Percentiles rank a stretch among this genome's conserved stretches.
These are phyloP conservation scores for Planiliza haematocheilus DNA, from an alignment of 2,113 vertebrate genomes.

Conservation along the genomic window DNA sequence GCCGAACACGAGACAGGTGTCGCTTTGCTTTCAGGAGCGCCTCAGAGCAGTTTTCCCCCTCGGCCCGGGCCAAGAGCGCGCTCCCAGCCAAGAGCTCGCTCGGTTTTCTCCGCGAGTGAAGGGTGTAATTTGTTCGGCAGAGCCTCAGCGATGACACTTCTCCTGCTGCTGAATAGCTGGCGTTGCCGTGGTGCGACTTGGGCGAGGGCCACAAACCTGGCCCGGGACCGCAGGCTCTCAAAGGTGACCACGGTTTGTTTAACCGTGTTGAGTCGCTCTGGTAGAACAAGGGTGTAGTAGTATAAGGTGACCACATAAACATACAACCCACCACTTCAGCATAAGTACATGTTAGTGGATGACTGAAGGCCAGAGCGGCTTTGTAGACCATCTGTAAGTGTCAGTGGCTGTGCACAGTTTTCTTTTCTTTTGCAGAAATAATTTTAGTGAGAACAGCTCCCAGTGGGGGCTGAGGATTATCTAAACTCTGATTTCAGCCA, in stretches of 20 bases:
- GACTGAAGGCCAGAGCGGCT: conserved; percentile 4
- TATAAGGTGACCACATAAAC: conserved; percentile 34
- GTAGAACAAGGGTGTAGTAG: not conserved
- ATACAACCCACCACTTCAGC: conserved; percentile 29
- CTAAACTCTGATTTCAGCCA: too few relatives aligned
- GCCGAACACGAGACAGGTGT: conserved; percentile 62
- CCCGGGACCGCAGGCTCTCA: conserved; percentile 25
- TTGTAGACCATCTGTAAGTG: not conserved
- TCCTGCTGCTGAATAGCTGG: conserved; percentile 53
- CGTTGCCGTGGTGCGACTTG: conserved; percentile 43
- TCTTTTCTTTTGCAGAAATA: not conserved
- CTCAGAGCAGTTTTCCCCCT: conserved; percentile 39
- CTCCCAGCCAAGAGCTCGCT: conserved; percentile 41
- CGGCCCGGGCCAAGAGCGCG: conserved; percentile 26
- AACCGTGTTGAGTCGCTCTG: not conserved
- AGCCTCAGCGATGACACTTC: conserved; percentile 61
- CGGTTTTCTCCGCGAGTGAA: conserved; percentile 50
- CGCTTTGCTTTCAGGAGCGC: conserved; percentile 57
- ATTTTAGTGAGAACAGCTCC: not conserved
- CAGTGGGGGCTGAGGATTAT: not conserved
- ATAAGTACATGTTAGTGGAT: conserved; percentile 5
- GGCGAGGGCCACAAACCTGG: conserved; percentile 54
- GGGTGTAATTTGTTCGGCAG: conserved; percentile 69
- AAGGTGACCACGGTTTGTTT: conserved; percentile 41
- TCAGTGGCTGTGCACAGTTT: not conserved